Evolutionary conservation across 1,140 invertebrate species (phyloP).

Genomic region (Aphaenogaster ashmeadi): DNA sequence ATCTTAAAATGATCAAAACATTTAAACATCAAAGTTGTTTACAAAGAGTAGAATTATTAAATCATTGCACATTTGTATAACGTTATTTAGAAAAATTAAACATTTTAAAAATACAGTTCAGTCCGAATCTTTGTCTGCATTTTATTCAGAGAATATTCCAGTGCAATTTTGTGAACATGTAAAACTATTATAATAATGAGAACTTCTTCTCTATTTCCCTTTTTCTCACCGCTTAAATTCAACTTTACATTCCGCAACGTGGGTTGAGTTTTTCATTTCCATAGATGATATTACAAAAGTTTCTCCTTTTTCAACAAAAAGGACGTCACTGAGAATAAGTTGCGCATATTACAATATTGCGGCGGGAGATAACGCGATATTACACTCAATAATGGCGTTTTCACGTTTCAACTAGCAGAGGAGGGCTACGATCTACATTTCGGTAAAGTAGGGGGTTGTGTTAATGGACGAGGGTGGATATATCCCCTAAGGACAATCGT

Average conservation of each 20-base stretch:
- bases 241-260: slow-evolving; percentile 19
- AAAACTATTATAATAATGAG: slow-evolving; percentile 58
- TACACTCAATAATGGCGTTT: slow-evolving; percentile 77
- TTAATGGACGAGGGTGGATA: slow-evolving; percentile 76
- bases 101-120: background rate
- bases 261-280: slow-evolving; percentile 43
- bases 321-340: slow-evolving; percentile 51
- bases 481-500: slow-evolving; percentile 78
- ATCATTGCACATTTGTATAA: background rate
- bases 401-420: slow-evolving; percentile 72
- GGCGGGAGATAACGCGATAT: slow-evolving; percentile 52
- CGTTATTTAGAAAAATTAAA: slow-evolving; percentile 15
- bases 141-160: background rate
- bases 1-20: background rate
- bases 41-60: background rate
- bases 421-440: slow-evolving; percentile 73
- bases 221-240: slow-evolving; percentile 42
- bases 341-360: slow-evolving; percentile 52
- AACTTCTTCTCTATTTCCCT: slow-evolving; percentile 14
- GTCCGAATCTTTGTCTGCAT: background rate
- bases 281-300: slow-evolving; percentile 42
- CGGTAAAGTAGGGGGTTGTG: slow-evolving; percentile 66
- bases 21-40: background rate
- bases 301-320: slow-evolving; percentile 31
- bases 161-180: slow-evolving; percentile 12